Percentiles rank a stretch among this genome's conserved stretches.
Evolutionary conservation across 2,797 vertebrate genomes (phyloP).

Genomic region (Tiaroga cobitis): DNA sequence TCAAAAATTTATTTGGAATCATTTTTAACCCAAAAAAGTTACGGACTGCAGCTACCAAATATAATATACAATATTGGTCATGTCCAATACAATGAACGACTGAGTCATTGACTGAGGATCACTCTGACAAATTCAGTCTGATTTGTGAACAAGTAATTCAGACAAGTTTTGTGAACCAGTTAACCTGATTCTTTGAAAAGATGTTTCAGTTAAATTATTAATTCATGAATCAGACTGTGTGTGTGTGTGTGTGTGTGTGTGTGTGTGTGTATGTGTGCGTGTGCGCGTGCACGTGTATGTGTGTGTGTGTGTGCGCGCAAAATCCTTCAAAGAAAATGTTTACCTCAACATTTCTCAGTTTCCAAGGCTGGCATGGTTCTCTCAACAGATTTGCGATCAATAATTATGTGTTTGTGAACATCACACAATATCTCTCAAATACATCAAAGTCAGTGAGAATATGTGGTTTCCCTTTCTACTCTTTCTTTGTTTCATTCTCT

Average conservation of each 20-base stretch:
- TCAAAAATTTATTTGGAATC: too few species aligned
- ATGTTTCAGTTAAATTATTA: background rate
- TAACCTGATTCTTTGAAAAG: background rate
- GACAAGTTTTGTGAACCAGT: background rate
- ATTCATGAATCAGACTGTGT: background rate
- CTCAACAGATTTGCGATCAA: constrained; percentile 29
- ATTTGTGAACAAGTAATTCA: background rate
- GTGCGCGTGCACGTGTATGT: constrained; percentile 20
- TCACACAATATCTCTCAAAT: constrained; percentile 32
- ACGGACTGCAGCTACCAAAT: too few species aligned
- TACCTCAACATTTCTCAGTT: constrained; percentile 14
- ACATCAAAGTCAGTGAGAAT: constrained; percentile 42
- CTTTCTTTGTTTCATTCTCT: constrained; percentile 31
- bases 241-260: constrained; percentile 2
- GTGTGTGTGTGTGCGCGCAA: background rate
- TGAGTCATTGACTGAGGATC: background rate
- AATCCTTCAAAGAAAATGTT: constrained; percentile 30
- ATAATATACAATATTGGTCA: background rate
- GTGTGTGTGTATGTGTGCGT: background rate
- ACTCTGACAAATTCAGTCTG: background rate
- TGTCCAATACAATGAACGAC: background rate
- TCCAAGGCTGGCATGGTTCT: background rate
- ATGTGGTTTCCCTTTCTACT: constrained; percentile 13
- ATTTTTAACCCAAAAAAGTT: too few species aligned
- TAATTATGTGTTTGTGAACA: constrained; percentile 33